Conservation (phyloP, 2,888 invertebrate species). For the Amblyjoppa proteus region DNA sequence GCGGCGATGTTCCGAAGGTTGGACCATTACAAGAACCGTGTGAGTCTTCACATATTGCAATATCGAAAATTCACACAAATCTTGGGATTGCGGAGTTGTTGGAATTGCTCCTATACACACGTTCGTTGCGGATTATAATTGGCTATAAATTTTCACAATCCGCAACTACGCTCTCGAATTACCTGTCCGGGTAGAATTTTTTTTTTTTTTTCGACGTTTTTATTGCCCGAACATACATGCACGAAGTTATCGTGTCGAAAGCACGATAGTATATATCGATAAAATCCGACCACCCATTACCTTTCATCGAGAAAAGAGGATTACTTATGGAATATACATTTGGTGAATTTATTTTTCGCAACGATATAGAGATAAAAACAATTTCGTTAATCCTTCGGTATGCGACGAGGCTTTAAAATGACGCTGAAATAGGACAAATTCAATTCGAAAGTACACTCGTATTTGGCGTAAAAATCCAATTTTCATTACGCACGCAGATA, state of each 20-base stretch:
- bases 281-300: background rate
- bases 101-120: background rate
- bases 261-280: conserved; percentile 1
- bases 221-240: background rate
- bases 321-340: conserved; percentile 8
- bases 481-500: background rate
- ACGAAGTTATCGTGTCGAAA: background rate
- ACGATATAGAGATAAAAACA: conserved; percentile 6
- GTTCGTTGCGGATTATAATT: conserved; percentile 13
- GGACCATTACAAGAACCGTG: background rate
- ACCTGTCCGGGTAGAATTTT: conserved; percentile 4
- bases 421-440: too few relatives aligned
- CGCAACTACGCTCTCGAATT: background rate
- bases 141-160: conserved; percentile 19
- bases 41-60: background rate
- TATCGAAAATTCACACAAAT: background rate
- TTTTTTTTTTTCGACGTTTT: background rate
- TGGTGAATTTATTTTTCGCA: background rate
- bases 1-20: background rate
- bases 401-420: background rate
- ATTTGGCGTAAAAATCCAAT: background rate
- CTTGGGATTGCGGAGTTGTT: too few relatives aligned
- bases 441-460: background rate
- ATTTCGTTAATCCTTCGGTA: background rate
- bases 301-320: conserved; percentile 14